These are phyloP conservation scores for Melangyna quadrimaculata DNA, from an alignment of 2,888 invertebrate species.

Conservation along the genomic window DNA sequence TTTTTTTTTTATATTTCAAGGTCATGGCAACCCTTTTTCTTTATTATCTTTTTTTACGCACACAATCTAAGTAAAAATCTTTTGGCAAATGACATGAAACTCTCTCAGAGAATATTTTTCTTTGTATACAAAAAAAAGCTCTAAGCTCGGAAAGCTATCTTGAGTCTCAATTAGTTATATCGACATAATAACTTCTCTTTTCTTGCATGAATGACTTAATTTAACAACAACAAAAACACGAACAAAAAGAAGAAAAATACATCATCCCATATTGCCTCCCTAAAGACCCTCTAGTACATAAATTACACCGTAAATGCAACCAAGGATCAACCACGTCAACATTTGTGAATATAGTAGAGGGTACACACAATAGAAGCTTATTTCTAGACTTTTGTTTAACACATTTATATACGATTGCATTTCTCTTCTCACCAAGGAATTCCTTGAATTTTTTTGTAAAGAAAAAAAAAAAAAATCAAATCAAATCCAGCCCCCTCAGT, in stretches of 20 bases:
- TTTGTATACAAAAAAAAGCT: slow-evolving; percentile 13
- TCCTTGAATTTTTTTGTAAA: not conserved
- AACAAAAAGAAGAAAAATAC: not conserved
- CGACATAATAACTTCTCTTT: slow-evolving; percentile 9
- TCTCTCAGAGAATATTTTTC: not conserved
- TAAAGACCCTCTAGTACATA: not conserved
- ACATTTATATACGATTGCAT: slow-evolving; percentile 27
- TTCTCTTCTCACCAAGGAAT: slow-evolving; percentile 19
- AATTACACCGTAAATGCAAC: not conserved
- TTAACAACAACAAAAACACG: not conserved
- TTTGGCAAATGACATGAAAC: not conserved
- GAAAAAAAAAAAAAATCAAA: not conserved
- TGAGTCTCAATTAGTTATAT: slow-evolving; percentile 35
- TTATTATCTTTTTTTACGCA: not conserved
- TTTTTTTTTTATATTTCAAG: too few species aligned
- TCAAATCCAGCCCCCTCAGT: not conserved
- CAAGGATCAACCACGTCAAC: slow-evolving; percentile 57
- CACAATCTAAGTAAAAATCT: not conserved
- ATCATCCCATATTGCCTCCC: not conserved
- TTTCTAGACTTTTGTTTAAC: slow-evolving; percentile 36
- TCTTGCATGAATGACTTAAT: slow-evolving; percentile 51
- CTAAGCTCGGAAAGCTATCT: slow-evolving; percentile 30
- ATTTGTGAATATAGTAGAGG: slow-evolving; percentile 30
- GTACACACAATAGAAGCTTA: slow-evolving; percentile 9
- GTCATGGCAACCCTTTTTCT: slow-evolving; percentile 25